phyloP scores from a whole-genome alignment of 1,140 invertebrate species.

The Drosophila nannoptera region DNA sequence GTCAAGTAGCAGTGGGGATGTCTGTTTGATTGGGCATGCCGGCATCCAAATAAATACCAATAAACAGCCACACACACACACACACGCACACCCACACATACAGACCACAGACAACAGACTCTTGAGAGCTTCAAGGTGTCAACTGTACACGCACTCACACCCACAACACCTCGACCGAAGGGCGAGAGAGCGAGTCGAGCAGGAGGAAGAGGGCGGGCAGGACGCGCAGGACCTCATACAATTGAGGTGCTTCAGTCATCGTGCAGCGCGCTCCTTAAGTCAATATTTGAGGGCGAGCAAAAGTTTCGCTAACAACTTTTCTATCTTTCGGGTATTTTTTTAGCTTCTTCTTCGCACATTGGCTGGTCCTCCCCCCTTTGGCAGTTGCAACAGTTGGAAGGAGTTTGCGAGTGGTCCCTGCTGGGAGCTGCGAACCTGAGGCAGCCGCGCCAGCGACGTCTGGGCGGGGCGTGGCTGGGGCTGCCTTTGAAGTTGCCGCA shows the following conservation, averaged over 20 bases:
- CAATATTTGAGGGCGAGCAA: constrained; percentile 66
- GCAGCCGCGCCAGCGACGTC: constrained; percentile 18
- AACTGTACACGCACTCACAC: constrained; percentile 68
- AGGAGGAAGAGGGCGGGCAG: not conserved
- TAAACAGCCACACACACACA: constrained; percentile 47
- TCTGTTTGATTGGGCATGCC: constrained; percentile 71
- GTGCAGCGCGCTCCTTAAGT: constrained; percentile 45
- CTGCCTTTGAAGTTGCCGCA: constrained; percentile 46
- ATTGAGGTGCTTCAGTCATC: constrained; percentile 48
- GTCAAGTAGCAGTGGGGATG: constrained; percentile 38
- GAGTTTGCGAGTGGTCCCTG: constrained; percentile 7
- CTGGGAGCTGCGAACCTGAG: constrained; percentile 5
- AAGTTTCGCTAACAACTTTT: constrained; percentile 68
- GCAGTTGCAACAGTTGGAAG: constrained; percentile 37
- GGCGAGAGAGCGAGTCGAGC: not conserved
- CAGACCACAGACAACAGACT: constrained; percentile 16
- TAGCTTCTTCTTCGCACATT: too few species aligned
- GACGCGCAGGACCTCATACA: constrained; percentile 4
- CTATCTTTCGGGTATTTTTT: constrained; percentile 2
- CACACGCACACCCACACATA: constrained; percentile 16
- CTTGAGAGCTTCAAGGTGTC: constrained; percentile 62
- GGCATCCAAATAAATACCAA: constrained; percentile 73
- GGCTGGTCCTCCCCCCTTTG: not conserved
- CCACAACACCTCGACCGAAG: constrained; percentile 7
- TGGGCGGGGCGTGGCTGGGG: constrained; percentile 35